phyloP scores from a whole-genome alignment of 2,888 invertebrate genomes.

The Chydorus sphaericus region DNA sequence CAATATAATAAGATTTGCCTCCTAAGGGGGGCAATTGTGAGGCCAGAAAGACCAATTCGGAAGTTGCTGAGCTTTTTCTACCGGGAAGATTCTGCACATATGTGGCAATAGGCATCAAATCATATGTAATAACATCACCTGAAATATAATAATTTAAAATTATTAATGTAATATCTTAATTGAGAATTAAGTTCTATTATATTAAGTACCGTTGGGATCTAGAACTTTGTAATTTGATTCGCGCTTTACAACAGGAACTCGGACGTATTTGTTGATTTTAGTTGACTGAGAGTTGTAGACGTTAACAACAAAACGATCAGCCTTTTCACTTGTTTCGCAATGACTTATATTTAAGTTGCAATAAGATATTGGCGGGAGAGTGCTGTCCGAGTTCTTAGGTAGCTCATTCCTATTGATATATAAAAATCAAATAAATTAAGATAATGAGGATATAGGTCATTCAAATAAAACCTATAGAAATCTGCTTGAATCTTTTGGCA shows the following conservation, averaged over 20 bases:
- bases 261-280: conserved; percentile 34
- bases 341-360: conserved; percentile 47
- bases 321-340: conserved; percentile 37
- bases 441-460: too few species aligned
- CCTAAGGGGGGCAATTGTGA: conserved; percentile 44
- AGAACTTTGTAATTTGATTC: conserved; percentile 46
- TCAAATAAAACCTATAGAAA: conserved; percentile 47
- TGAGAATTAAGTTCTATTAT: neutral
- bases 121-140: conserved; percentile 20
- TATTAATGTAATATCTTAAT: conserved; percentile 14
- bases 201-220: conserved; percentile 42
- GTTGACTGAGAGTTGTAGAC: conserved; percentile 48
- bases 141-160: conserved; percentile 19
- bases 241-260: conserved; percentile 34
- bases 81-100: conserved; percentile 43
- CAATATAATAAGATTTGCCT: conserved; percentile 45
- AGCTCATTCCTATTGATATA: conserved; percentile 1
- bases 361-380: conserved; percentile 23
- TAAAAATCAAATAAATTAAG: too few species aligned
- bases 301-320: conserved; percentile 37
- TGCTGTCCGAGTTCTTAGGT: too few species aligned
- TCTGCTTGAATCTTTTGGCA: conserved; percentile 39
- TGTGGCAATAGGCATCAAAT: conserved; percentile 43
- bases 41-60: conserved; percentile 43
- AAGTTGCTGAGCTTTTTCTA: conserved; percentile 42